A percentile compares a stretch with the other conserved stretches of the same genome.
phyloP scores from a whole-genome alignment of 2,888 invertebrate genomes.

The Diarsia rubi region DNA sequence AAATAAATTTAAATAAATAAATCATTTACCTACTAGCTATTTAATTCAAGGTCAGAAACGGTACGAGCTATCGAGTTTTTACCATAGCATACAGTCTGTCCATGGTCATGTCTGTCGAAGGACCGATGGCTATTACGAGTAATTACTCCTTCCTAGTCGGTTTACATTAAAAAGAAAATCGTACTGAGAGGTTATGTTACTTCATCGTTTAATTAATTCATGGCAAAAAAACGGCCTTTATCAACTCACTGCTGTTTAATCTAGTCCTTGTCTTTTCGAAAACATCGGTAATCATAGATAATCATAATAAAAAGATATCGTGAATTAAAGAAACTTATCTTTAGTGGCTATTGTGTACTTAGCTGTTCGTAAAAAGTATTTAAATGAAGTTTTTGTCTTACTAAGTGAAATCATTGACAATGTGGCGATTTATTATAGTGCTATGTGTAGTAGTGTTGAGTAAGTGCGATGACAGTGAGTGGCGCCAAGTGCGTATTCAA shows the following conservation, averaged over 20 bases:
- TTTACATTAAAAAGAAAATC: neutral
- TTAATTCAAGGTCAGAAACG: neutral
- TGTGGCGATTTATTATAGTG: constrained; percentile 33
- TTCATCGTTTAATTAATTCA: no score
- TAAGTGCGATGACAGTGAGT: constrained; percentile 50
- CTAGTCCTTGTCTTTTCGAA: neutral
- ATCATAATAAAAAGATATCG: neutral
- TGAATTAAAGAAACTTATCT: neutral
- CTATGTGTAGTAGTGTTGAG: constrained; percentile 29
- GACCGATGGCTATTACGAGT: neutral
- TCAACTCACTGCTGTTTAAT: constrained; percentile 10
- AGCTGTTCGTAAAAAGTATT: neutral
- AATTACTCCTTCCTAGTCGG: neutral
- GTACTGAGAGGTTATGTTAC: neutral
- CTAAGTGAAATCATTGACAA: constrained; percentile 1
- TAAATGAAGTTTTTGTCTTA: neutral
- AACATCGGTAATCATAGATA: neutral
- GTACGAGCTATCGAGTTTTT: neutral
- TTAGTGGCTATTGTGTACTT: constrained; percentile 4
- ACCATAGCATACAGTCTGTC: neutral
- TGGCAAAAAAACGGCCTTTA: neutral
- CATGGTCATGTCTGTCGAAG: neutral
- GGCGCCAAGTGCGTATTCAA: constrained; percentile 63
- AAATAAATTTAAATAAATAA: neutral
- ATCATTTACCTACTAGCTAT: neutral